Conservation (phyloP, 2,888 invertebrate species). For the Nomada hirtipes region DNA sequence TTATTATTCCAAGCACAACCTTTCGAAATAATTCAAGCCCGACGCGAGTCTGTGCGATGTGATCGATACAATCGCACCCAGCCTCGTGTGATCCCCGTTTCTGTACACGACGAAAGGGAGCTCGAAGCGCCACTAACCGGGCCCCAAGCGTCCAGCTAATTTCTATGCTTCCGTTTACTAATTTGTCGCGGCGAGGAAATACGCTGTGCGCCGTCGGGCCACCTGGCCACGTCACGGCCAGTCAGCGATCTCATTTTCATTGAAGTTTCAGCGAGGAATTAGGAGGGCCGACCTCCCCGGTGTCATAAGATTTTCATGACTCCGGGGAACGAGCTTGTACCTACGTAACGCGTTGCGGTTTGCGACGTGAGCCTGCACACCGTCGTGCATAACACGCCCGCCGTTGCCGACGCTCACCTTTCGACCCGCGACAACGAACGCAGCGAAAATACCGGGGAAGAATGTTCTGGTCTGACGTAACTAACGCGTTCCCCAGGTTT, state of each 20-base stretch:
- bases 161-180: constrained; percentile 66
- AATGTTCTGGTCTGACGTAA: constrained; percentile 6
- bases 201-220: constrained; percentile 35
- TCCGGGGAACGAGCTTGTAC: constrained; percentile 43
- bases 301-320: constrained; percentile 75
- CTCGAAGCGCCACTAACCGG: constrained; percentile 1
- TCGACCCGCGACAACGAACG: constrained; percentile 69
- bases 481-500: not conserved
- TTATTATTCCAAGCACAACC: constrained; percentile 55
- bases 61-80: constrained; percentile 53
- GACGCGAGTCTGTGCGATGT: constrained; percentile 25
- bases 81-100: constrained; percentile 26
- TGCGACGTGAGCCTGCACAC: constrained; percentile 51
- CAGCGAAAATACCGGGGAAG: not conserved
- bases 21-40: constrained; percentile 55
- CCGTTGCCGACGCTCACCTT: constrained; percentile 72
- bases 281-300: constrained; percentile 51
- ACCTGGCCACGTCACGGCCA: not conserved
- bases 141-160: constrained; percentile 54
- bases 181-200: constrained; percentile 64
- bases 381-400: constrained; percentile 55
- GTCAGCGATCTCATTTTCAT: constrained; percentile 68
- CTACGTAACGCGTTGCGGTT: constrained; percentile 47
- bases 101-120: constrained; percentile 9
- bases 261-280: constrained; percentile 70